Conservation (phyloP, 2,113 vertebrate species). For the Cinclus mexicanus region DNA sequence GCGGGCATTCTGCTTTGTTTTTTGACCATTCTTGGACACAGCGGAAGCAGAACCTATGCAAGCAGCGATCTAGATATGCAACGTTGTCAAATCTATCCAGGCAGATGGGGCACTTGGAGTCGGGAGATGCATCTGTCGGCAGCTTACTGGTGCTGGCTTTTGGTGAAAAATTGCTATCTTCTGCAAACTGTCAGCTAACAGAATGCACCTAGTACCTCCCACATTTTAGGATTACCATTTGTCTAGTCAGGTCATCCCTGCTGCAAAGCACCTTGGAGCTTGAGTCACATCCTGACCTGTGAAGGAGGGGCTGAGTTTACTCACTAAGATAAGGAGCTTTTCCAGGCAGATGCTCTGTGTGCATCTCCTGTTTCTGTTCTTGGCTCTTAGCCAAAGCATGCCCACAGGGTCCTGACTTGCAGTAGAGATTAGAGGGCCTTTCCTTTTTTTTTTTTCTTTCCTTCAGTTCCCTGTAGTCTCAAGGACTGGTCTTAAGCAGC, state of each 20-base stretch:
- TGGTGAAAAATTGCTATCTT: conserved; percentile 70
- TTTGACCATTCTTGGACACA: conserved; percentile 97
- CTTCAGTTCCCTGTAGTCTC: not conserved
- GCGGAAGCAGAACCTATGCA: conserved; percentile 94
- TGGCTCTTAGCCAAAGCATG: not conserved
- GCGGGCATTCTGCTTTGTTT: conserved; percentile 96
- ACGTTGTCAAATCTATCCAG: conserved; percentile 93
- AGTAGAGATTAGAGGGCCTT: not conserved
- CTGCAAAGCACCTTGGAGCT: not conserved
- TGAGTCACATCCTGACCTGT: not conserved
- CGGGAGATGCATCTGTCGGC: conserved; percentile 86
- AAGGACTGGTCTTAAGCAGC: not conserved
- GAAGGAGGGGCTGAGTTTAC: not conserved
- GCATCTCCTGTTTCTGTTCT: not conserved
- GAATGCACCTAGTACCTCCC: not conserved
- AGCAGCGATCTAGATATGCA: conserved; percentile 87
- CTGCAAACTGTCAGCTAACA: conserved; percentile 33
- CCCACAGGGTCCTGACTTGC: not conserved
- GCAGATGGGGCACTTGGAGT: conserved; percentile 97
- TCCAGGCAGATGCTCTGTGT: not conserved
- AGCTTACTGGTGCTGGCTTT: conserved; percentile 76
- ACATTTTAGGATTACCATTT: not conserved
- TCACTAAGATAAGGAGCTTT: not conserved
- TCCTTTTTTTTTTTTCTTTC: not conserved
- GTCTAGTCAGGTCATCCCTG: not conserved